Evolutionary conservation across 30 jellyfish, hydroid and myxozoan species (phyloP).

Genomic region (Aurelia coerulea): DNA sequence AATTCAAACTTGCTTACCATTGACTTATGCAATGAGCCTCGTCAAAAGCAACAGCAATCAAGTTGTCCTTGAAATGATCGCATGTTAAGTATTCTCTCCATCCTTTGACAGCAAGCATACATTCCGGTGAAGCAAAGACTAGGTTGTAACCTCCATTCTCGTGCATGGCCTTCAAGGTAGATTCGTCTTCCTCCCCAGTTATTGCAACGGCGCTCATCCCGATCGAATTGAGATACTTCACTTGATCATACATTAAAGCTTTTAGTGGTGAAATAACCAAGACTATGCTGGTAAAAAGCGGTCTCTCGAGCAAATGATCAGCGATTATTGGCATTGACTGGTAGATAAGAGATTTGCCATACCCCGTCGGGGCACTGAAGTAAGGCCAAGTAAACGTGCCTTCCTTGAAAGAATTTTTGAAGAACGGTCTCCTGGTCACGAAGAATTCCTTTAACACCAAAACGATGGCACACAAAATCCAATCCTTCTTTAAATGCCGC

Average conservation of each 20-base stretch:
- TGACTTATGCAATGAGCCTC: constrained; percentile 46
- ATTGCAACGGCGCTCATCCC: constrained; percentile 21
- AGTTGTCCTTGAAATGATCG: constrained; percentile 2
- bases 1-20: background rate
- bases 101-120: constrained; percentile 11
- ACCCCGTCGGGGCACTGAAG: too few relatives aligned
- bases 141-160: constrained; percentile 38
- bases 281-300: constrained; percentile 13
- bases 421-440: too few relatives aligned
- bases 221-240: constrained; percentile 4
- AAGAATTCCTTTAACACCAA: too few relatives aligned
- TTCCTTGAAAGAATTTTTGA: too few relatives aligned
- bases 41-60: constrained; percentile 19
- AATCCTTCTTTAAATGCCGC: too few relatives aligned
- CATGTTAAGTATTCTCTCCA: constrained; percentile 26
- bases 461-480: too few relatives aligned
- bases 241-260: constrained; percentile 37
- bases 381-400: too few relatives aligned
- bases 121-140: constrained; percentile 31
- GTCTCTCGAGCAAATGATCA: constrained; percentile 9
- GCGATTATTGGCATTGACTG: background rate
- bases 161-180: background rate
- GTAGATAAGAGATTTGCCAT: too few relatives aligned
- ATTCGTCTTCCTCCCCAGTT: background rate
- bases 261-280: constrained; percentile 30